Percentiles rank a stretch among this genome's conserved stretches.
Evolutionary conservation across 2,888 invertebrate genomes (phyloP).

Genomic region (Octonoba sinensis): DNA sequence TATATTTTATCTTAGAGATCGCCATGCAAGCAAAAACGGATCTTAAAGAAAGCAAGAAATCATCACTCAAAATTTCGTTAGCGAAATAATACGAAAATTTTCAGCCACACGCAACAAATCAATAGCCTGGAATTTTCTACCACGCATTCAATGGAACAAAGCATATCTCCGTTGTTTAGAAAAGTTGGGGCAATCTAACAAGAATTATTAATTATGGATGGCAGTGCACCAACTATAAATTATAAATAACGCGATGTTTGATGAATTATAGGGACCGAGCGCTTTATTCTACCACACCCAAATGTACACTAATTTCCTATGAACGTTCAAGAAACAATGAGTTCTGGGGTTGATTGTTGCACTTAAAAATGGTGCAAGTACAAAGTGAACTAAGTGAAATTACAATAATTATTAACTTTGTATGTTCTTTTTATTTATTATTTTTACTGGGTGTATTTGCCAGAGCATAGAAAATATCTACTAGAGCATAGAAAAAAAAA

Average conservation of each 20-base stretch:
- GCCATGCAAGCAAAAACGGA: neutral
- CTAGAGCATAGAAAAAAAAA: no score
- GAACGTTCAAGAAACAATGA: constrained; percentile 34
- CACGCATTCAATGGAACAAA: constrained; percentile 25
- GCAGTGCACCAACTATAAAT: constrained; percentile 44
- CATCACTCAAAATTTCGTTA: constrained; percentile 36
- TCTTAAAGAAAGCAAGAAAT: constrained; percentile 13
- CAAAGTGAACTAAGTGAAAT: no score
- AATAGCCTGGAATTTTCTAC: constrained; percentile 27
- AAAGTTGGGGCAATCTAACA: constrained; percentile 38
- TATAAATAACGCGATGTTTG: constrained; percentile 54
- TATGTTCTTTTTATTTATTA: no score
- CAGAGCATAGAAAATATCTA: no score
- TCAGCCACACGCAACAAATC: constrained; percentile 15
- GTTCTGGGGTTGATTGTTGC: neutral
- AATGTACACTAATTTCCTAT: constrained; percentile 47
- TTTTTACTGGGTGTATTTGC: no score
- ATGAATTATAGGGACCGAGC: constrained; percentile 33
- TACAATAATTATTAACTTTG: no score
- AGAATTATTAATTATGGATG: constrained; percentile 59
- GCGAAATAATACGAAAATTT: constrained; percentile 15
- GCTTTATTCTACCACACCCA: constrained; percentile 54
- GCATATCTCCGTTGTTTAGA: constrained; percentile 37
- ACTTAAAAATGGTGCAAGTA: constrained; percentile 23
- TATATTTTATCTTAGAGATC: no score